A percentile compares a stretch with the other conserved stretches of the same genome.
Evolutionary conservation across 2,888 invertebrate genomes (phyloP).

Genomic region (Vannuccia rotundouncinata): DNA sequence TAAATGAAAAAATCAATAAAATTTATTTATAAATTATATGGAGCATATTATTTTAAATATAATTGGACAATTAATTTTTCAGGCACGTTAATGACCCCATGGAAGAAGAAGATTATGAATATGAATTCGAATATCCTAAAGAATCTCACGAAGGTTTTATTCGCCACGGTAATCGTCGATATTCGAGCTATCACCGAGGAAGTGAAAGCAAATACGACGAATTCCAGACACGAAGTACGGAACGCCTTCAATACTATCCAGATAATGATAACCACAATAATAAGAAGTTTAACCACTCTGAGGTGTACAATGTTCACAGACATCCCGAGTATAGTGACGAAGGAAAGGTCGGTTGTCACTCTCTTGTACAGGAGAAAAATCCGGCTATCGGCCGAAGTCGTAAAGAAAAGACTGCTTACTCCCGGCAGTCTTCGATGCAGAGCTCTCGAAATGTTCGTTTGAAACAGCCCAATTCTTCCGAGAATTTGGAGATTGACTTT

Average conservation of each 20-base stretch:
- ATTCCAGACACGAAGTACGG: background rate
- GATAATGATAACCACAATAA: background rate
- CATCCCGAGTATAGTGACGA: background rate
- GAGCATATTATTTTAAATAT: no score
- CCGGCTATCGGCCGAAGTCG: background rate
- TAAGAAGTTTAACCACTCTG: background rate
- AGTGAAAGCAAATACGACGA: background rate
- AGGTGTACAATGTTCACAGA: background rate
- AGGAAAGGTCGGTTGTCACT: background rate
- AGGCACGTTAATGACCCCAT: background rate
- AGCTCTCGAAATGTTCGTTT: background rate
- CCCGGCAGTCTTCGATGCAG: no score
- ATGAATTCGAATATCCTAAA: background rate
- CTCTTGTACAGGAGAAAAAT: background rate
- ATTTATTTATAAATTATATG: background rate
- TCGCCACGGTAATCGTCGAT: background rate
- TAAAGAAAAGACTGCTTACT: background rate
- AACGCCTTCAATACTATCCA: background rate
- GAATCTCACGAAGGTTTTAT: background rate
- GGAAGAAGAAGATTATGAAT: background rate
- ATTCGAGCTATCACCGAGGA: background rate
- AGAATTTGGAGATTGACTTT: background rate
- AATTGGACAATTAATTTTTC: no score
- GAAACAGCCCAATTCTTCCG: background rate
- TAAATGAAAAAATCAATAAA: background rate